These are phyloP conservation scores for Petaurus breviceps DNA, from an alignment of 2,113 vertebrate species.

Conservation along the genomic window DNA sequence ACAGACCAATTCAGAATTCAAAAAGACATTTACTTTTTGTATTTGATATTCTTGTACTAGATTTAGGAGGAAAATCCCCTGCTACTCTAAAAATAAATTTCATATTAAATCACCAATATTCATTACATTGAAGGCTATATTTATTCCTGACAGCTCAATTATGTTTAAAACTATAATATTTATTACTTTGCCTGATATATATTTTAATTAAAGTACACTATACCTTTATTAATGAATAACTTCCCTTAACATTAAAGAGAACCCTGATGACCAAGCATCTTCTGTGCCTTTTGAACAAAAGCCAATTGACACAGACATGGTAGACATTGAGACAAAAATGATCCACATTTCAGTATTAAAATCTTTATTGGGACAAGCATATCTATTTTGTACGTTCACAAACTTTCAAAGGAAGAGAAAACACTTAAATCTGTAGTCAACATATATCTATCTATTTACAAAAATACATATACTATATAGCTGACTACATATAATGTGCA, in stretches of 20 bases:
- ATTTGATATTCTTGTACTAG: slow-evolving; percentile 38
- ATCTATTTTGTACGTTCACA: background rate
- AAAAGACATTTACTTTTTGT: slow-evolving; percentile 72
- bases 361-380: background rate
- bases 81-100: slow-evolving; percentile 40
- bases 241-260: background rate
- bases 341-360: background rate
- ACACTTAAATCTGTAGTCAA: background rate
- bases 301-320: background rate
- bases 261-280: background rate
- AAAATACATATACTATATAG: background rate
- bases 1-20: slow-evolving; percentile 57
- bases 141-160: rapidly evolving
- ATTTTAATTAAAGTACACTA: background rate
- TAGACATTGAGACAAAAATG: background rate
- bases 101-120: slow-evolving; percentile 22
- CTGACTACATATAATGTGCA: background rate
- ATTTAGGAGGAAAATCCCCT: slow-evolving; percentile 46
- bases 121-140: background rate
- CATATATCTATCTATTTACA: background rate
- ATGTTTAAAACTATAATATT: background rate
- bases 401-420: background rate
- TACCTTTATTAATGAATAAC: background rate
- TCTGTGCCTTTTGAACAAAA: background rate
- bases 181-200: background rate